Evolutionary conservation across 1,140 invertebrate genomes (phyloP).

Genomic region (Temnothorax longispinosus): DNA sequence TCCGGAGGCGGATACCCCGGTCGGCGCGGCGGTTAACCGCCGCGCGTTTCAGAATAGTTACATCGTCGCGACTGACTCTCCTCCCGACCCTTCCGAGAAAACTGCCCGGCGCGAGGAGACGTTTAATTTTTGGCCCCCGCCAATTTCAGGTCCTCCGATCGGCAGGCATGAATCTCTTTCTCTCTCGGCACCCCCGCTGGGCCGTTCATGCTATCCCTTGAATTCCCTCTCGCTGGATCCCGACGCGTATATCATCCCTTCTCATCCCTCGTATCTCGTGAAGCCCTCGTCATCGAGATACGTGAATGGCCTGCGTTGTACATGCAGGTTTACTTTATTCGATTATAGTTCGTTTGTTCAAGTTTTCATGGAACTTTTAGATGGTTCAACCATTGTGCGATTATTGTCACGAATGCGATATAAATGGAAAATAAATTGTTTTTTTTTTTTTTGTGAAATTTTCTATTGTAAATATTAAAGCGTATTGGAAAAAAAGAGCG

Average conservation of each 20-base stretch:
- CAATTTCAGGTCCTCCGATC: conserved; percentile 35
- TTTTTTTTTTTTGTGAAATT: neutral
- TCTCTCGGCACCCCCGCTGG: conserved; percentile 33
- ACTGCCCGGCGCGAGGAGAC: conserved; percentile 44
- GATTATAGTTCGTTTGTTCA: conserved; percentile 20
- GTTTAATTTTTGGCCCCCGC: conserved; percentile 59
- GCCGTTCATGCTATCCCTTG: conserved; percentile 48
- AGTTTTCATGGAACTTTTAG: neutral
- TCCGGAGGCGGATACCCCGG: conserved; percentile 50
- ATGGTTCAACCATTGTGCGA: neutral
- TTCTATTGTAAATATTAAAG: neutral
- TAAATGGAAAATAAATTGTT: neutral
- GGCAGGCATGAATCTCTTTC: conserved; percentile 25
- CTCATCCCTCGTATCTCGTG: neutral
- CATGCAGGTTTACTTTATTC: conserved; percentile 12
- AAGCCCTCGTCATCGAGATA: neutral
- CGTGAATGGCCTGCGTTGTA: conserved; percentile 42
- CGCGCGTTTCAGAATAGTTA: conserved; percentile 53
- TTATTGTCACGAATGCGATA: neutral
- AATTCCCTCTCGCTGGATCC: conserved; percentile 33
- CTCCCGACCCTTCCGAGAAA: conserved; percentile 55
- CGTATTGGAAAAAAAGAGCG: neutral
- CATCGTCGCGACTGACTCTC: conserved; percentile 9
- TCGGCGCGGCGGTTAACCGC: conserved; percentile 42
- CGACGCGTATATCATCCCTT: conserved; percentile 43